Conservation (phyloP, 2,888 invertebrate genomes). For the Slavum lentiscoides region DNA sequence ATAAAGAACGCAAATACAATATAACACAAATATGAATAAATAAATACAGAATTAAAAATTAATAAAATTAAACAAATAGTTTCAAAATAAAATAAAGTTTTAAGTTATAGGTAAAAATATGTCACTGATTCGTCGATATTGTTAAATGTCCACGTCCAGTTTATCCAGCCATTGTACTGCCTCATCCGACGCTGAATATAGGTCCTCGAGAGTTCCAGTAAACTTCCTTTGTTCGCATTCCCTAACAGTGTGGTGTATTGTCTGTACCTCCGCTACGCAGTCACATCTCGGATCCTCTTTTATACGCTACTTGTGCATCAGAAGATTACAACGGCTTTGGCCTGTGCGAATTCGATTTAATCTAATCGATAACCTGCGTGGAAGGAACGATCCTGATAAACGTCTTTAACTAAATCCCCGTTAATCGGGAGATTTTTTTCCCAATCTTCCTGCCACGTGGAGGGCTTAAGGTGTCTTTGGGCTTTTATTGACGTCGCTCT, state of each 20-base stretch:
- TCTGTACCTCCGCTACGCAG: neutral
- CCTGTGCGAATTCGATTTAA: conserved; percentile 6
- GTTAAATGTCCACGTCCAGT: too few species aligned
- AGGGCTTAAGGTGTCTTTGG: conserved; percentile 1
- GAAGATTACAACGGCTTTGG: neutral
- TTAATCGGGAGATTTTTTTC: neutral
- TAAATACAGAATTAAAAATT: too few species aligned
- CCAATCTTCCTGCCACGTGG: neutral
- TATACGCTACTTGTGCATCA: neutral
- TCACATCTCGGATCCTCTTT: neutral
- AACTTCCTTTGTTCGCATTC: conserved; percentile 1
- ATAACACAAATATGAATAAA: too few species aligned
- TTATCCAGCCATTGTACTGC: too few species aligned
- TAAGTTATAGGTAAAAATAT: too few species aligned
- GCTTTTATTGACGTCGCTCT: neutral
- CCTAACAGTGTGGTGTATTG: neutral
- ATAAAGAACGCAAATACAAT: too few species aligned
- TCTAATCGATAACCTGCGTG: conserved; percentile 2
- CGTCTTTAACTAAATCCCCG: conserved; percentile 1
- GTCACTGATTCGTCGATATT: too few species aligned
- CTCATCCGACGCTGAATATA: neutral
- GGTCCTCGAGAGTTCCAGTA: conserved; percentile 2
- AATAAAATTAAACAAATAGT: too few species aligned
- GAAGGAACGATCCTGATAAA: neutral
- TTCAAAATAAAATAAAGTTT: too few species aligned